Evolutionary conservation across 2,113 vertebrate species (phyloP), one percentile per base, ranked within the genome.

Genomic region (Thinocorus orbignyianus): DNA sequence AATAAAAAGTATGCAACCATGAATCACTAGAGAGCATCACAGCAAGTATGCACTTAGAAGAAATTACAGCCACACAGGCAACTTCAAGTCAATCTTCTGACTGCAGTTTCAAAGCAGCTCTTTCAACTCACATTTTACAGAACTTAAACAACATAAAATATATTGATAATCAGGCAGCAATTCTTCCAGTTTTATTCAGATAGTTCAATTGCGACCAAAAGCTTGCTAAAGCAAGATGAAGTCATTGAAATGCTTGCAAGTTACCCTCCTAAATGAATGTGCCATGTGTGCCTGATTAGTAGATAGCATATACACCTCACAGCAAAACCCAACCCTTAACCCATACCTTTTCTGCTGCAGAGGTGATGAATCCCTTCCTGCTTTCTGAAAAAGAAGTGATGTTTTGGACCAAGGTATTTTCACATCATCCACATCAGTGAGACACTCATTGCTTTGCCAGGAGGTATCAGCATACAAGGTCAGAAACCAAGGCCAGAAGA

Each of bases 381-480:
- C 20, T 60, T 86, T 81, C 35, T 42, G 37, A 54, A 37, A 72
- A 72, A 60, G 57, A 72, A 54, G 28, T 5, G 9, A 9, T 15
- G 6, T 17, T 64, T 55, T 11, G 35, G 20, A 55, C 26, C 66
- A 51, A 66, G 6, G 15, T 7, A 62, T 37, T 81, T 83, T 39
- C n/a, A 58, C 7, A 25, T 13, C 6, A 2, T 13, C 7, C 24
- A 7, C 5, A 2, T 16, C 37, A 41, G 10, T 2, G 6, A 77
- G 10, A 26, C 2, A 13, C 18, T 37, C 8, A 3, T 11, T n/a
- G 7, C 49, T 88, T 76, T 90, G 12, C 44, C 54, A 72, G 28
- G 1, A 88, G 35, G 13, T 8, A 90, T 4, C 42, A 31, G 44
- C 0, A 0, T 4, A 18, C 3, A 1, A 69, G 4, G 4, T 5